phyloP scores from a whole-genome alignment of 1,140 invertebrate genomes.

The Heliconius hermathena region DNA sequence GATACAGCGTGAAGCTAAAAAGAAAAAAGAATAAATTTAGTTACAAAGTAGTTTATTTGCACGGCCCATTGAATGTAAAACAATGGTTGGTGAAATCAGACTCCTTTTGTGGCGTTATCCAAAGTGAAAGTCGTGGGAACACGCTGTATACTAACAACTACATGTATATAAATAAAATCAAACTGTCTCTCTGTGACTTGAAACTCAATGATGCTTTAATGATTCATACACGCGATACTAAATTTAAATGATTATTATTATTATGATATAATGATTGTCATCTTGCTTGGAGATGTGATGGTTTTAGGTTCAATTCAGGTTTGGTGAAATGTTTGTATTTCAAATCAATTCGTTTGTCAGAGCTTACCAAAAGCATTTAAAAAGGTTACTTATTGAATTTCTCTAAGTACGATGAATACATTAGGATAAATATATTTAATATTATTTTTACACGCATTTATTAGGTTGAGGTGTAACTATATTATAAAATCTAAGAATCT shows the following conservation, averaged over 20 bases:
- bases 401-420: no score
- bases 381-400: no score
- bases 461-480: no score
- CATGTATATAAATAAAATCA: not conserved
- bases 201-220: not conserved
- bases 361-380: no score
- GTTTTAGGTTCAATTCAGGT: no score
- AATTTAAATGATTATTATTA: not conserved
- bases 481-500: no score
- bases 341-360: no score
- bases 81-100: slow-evolving; percentile 15
- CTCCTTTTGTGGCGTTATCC: slow-evolving; percentile 14
- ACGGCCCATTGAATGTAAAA: slow-evolving; percentile 17
- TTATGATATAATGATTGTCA: not conserved
- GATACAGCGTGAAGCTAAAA: no score
- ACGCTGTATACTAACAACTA: slow-evolving; percentile 3
- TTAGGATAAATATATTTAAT: no score
- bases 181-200: not conserved
- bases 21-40: not conserved
- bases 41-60: slow-evolving; percentile 1
- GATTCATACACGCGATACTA: not conserved
- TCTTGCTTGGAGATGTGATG: not conserved
- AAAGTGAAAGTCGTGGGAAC: slow-evolving; percentile 21
- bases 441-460: no score
- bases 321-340: no score